phyloP scores from a whole-genome alignment of 2,113 vertebrate species.

The Oreochromis tanganicae region DNA sequence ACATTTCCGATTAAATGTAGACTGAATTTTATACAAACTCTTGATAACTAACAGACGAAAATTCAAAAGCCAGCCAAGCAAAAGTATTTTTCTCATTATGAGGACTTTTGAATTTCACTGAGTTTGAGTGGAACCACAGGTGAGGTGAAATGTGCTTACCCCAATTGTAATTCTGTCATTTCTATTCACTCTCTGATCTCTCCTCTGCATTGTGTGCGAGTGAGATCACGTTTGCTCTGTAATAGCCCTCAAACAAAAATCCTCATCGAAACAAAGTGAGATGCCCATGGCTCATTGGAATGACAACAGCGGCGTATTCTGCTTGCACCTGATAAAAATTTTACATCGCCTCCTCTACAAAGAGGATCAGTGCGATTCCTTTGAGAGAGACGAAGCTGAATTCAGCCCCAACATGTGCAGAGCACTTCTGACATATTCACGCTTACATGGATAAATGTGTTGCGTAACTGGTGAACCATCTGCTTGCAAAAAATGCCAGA shows the following conservation, averaged over 20 bases:
- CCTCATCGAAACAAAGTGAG: conserved; percentile 4
- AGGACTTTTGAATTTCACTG: not conserved
- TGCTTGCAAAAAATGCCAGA: conserved; percentile 23
- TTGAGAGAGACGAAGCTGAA: conserved; percentile 24
- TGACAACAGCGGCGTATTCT: conserved; percentile 19
- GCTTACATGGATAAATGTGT: conserved; percentile 38
- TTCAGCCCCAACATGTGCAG: conserved; percentile 21
- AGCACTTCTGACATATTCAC: conserved; percentile 31
- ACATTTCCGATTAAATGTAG: not conserved
- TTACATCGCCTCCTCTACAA: conserved; percentile 18
- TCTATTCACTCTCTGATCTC: not conserved
- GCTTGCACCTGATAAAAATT: conserved; percentile 44
- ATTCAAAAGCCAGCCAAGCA: not conserved
- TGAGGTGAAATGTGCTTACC: not conserved
- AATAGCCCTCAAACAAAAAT: conserved; percentile 31
- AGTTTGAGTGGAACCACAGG: not conserved
- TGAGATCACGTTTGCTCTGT: conserved; percentile 17
- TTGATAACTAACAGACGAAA: not conserved
- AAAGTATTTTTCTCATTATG: not conserved
- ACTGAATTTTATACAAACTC: not conserved
- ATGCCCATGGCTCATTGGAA: conserved; percentile 12
- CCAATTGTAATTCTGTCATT: not conserved
- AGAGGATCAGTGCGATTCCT: conserved; percentile 38
- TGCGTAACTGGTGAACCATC: conserved; percentile 46
- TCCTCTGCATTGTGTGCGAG: not conserved